A percentile compares a stretch with the other conserved stretches of the same genome.
Evolutionary conservation across 2,888 invertebrate genomes (phyloP).

Genomic region (Rhamphomyia laevipes): DNA sequence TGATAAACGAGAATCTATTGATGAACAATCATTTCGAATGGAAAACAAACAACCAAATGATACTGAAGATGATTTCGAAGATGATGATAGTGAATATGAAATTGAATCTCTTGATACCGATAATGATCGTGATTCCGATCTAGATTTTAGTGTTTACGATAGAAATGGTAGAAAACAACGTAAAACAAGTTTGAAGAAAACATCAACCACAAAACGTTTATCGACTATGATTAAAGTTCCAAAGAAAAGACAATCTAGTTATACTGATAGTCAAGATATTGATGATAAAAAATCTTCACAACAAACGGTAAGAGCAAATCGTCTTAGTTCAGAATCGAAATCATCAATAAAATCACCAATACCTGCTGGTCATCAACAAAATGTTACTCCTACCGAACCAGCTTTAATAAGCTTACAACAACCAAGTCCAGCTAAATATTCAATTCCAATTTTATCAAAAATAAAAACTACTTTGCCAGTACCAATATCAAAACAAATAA

Average conservation of each 20-base stretch:
- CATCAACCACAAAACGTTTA: neutral
- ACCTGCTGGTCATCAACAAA: neutral
- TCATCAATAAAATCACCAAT: neutral
- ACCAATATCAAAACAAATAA: neutral
- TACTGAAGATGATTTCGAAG: conserved; percentile 25
- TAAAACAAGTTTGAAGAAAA: conserved; percentile 15
- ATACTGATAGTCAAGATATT: neutral
- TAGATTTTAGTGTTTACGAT: conserved; percentile 50
- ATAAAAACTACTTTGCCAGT: neutral
- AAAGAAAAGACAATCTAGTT: neutral
- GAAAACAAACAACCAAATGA: conserved; percentile 15
- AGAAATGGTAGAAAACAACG: conserved; percentile 27
- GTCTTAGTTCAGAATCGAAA: neutral
- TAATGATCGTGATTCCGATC: conserved; percentile 48
- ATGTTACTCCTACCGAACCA: neutral
- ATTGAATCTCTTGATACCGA: conserved; percentile 29
- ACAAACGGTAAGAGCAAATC: neutral
- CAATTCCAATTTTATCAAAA: neutral
- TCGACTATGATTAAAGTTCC: neutral
- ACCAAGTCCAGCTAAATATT: too few species aligned
- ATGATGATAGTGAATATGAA: conserved; percentile 43
- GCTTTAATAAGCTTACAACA: too few species aligned
- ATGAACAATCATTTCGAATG: conserved; percentile 8
- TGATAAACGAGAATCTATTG: neutral
- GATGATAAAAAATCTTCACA: neutral